Percentiles rank a stretch among this genome's conserved stretches.
These are phyloP conservation scores for Aurelia coerulea DNA, from an alignment of 30 jellyfish, hydroid and myxozoan genomes.

Conservation along the genomic window DNA sequence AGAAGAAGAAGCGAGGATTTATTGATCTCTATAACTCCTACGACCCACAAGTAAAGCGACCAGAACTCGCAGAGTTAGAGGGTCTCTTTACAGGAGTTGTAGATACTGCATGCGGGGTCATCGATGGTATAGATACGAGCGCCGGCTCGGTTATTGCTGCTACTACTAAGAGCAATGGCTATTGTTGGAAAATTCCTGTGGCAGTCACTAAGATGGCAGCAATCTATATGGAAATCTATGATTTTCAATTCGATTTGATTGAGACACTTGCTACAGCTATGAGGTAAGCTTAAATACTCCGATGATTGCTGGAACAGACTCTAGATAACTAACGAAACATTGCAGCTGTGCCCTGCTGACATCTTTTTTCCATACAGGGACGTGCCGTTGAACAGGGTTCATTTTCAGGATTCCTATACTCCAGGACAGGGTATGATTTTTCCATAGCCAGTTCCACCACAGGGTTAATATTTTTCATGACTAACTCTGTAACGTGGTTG, in stretches of 20 bases:
- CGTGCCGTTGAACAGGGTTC: too few relatives aligned
- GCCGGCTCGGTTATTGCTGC: conserved; percentile 13
- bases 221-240: conserved; percentile 22
- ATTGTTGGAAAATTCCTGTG: conserved; percentile 29
- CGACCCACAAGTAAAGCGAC: conserved; percentile 54
- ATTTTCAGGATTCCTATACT: too few relatives aligned
- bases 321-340: too few relatives aligned
- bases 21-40: conserved; percentile 24
- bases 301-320: too few relatives aligned
- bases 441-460: too few relatives aligned
- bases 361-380: too few relatives aligned
- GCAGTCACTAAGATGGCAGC: conserved; percentile 19
- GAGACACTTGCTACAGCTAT: conserved; percentile 49
- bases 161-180: neutral
- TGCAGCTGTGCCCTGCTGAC: too few relatives aligned
- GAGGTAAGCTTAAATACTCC: neutral
- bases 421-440: too few relatives aligned
- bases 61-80: conserved; percentile 42
- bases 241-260: conserved; percentile 57
- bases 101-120: conserved; percentile 45
- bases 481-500: too few relatives aligned
- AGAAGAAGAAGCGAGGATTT: conserved; percentile 20
- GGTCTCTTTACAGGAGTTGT: conserved; percentile 45
- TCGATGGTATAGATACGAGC: conserved; percentile 42
- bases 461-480: too few relatives aligned